phyloP scores from a whole-genome alignment of 2,888 invertebrate species.

The Teleiodes luculella region DNA sequence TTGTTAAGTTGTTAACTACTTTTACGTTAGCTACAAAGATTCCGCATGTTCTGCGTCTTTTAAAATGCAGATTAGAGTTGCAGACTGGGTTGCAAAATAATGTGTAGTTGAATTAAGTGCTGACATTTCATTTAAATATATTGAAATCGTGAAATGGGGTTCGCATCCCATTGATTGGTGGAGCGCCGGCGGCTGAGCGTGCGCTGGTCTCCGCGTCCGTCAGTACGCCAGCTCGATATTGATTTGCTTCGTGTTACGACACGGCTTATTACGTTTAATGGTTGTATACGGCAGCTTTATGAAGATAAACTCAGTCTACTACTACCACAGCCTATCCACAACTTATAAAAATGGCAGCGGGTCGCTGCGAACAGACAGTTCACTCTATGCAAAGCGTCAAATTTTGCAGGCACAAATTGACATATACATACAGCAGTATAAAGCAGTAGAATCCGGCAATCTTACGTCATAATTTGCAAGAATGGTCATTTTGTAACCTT shows the following conservation, averaged over 20 bases:
- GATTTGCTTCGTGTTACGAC: constrained; percentile 62
- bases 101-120: constrained; percentile 66
- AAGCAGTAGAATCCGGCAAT: too few species aligned
- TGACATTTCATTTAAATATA: constrained; percentile 76
- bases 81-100: constrained; percentile 53
- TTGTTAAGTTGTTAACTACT: too few species aligned
- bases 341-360: too few species aligned
- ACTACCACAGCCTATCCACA: too few species aligned
- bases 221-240: constrained; percentile 41
- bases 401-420: too few species aligned
- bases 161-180: constrained; percentile 71
- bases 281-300: constrained; percentile 26
- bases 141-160: constrained; percentile 75
- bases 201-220: constrained; percentile 19
- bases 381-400: too few species aligned
- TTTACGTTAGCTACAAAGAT: too few species aligned
- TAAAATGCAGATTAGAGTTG: constrained; percentile 38
- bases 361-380: too few species aligned
- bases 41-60: too few species aligned
- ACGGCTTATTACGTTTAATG: constrained; percentile 42
- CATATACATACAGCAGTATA: too few species aligned
- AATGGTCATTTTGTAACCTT: too few species aligned
- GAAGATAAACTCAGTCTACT: constrained; percentile 8
- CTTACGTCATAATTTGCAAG: too few species aligned
- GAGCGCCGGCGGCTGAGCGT: constrained; percentile 20